Evolutionary conservation across 2,888 invertebrate species (phyloP), one percentile per base, ranked within the genome.

Genomic region (Polydrusus tereticollis): DNA sequence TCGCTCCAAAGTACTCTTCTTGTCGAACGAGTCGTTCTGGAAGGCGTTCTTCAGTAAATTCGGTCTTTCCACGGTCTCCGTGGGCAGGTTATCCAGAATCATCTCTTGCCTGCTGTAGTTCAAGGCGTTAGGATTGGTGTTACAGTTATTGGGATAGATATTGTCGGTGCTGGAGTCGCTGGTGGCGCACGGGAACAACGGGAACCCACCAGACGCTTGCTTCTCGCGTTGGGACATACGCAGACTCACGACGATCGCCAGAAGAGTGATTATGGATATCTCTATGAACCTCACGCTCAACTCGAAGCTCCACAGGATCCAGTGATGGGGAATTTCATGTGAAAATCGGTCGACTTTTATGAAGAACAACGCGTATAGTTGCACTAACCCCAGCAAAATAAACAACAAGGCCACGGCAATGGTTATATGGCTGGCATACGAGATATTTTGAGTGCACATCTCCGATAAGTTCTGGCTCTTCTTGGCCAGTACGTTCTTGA

Each of bases 291-390:
- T 89, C 62, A 96, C 89, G 0, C 93, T 93, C 81, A 95, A 92
- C 82, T 97, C 95, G 86, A 94, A 96, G 18, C 94, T 93, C 95
- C 96, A 97, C 88, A 96, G 93, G 2, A 96, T 88, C 97, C 97
- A 97, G 74, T 92, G 92, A 79, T 92, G 90, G 79, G 92, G 91
- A 0, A 89, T 88, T 86, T 89, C 89, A 68, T 86, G 88, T 18
- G 88, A 88, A 47, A 75, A 75, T 41, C 83, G 78, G 74, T 85
- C 85, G 8, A 80, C 85, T 80, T 88, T 87, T 47, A 92, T 90
- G 57, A 89, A 90, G 79, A 92, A 89, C 57, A 93, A 88, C 1
- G 94, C 95, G 83, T 95, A 96, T 21, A 96, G 90, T 82, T 96
- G 96, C 23, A 96, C 88, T 12, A 91, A 91, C 0, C 95, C 95